phyloP scores from a whole-genome alignment of 2,888 invertebrate genomes.

The Dicyrtomina minuta region DNA sequence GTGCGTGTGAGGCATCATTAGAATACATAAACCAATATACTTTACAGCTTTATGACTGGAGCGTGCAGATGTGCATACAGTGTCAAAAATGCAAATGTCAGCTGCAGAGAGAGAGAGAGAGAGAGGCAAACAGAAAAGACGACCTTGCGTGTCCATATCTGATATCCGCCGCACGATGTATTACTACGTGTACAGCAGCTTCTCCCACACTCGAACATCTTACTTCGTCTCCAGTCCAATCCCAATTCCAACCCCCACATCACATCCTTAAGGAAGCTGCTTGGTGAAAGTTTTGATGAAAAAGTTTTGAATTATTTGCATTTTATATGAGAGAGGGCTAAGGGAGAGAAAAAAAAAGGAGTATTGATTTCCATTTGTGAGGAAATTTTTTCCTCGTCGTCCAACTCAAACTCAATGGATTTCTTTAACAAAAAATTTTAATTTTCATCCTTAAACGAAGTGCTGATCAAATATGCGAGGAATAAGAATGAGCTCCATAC shows the following conservation, averaged over 20 bases:
- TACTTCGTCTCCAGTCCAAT: too few species aligned
- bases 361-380: too few species aligned
- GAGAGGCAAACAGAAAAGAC: not conserved
- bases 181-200: too few species aligned
- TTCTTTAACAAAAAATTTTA: too few species aligned
- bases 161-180: too few species aligned
- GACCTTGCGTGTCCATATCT: not conserved
- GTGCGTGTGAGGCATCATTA: too few species aligned
- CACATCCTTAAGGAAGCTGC: not conserved
- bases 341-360: too few species aligned
- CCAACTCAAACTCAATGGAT: not conserved
- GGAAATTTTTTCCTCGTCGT: not conserved
- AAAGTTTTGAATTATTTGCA: conserved; percentile 7
- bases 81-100: conserved; percentile 9
- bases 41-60: too few species aligned
- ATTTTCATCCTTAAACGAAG: not conserved
- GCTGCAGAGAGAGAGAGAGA: not conserved
- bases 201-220: too few species aligned
- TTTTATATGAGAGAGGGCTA: not conserved
- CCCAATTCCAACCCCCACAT: not conserved
- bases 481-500: not conserved
- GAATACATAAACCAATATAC: too few species aligned
- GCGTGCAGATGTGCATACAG: too few species aligned
- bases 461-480: not conserved
- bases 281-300: not conserved